A percentile compares a stretch with the other conserved stretches of the same genome.
These are phyloP conservation scores for Heteromurus nitidus DNA, from an alignment of 2,888 invertebrate genomes.

Conservation along the genomic window DNA sequence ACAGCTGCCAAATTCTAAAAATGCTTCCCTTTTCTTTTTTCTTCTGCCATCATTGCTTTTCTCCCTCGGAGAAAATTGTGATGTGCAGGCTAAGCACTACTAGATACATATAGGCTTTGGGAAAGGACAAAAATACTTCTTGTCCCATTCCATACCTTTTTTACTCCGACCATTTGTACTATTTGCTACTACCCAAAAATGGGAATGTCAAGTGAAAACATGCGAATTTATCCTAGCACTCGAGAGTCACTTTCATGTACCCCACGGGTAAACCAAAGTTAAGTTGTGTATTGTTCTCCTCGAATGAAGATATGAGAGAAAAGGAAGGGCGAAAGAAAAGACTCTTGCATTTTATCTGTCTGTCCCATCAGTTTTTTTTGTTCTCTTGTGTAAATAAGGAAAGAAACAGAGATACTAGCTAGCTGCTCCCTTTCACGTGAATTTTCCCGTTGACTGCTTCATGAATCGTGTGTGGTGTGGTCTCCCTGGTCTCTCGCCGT, in stretches of 20 bases:
- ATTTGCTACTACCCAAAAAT: not conserved
- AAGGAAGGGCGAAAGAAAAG: not conserved
- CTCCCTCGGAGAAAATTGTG: slow-evolving; percentile 34
- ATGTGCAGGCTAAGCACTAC: slow-evolving; percentile 17
- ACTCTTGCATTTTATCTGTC: not conserved
- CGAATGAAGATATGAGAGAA: too few relatives aligned
- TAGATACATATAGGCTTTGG: not conserved
- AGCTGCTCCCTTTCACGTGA: slow-evolving; percentile 6
- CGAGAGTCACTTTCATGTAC: not conserved
- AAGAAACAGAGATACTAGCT: slow-evolving; percentile 13
- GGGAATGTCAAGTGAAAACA: slow-evolving; percentile 5
- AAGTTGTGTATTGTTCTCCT: not conserved
- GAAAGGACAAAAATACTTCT: slow-evolving; percentile 11
- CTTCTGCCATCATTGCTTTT: slow-evolving; percentile 6
- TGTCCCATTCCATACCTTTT: not conserved
- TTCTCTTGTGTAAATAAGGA: slow-evolving; percentile 45
- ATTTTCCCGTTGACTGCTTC: not conserved
- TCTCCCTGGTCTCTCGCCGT: not conserved
- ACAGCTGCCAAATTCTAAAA: slow-evolving; percentile 53
- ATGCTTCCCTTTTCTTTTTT: slow-evolving; percentile 19
- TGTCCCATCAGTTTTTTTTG: slow-evolving; percentile 20
- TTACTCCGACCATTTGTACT: not conserved
- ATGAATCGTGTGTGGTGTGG: not conserved
- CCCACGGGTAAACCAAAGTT: not conserved
- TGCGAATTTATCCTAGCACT: not conserved